Conservation (phyloP, 2,797 vertebrate genomes). For the Arctocebus calabarensis region DNA sequence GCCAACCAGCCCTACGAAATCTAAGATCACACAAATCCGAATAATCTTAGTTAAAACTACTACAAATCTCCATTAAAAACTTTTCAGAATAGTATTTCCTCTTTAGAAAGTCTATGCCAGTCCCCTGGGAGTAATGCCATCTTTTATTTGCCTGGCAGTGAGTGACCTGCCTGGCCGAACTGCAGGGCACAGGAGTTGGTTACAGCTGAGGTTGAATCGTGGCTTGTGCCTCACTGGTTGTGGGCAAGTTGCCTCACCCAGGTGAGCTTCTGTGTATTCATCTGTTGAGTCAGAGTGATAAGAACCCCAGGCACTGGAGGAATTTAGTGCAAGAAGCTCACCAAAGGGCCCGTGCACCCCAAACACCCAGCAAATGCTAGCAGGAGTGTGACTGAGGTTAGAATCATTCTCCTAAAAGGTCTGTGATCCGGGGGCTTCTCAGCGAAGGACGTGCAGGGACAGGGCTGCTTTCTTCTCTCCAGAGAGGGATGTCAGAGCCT, state of each 20-base stretch:
- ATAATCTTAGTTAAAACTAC: background rate
- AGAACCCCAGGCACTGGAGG: background rate
- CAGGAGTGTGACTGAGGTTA: fast-evolving
- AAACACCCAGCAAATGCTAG: fast-evolving
- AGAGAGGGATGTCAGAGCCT: background rate
- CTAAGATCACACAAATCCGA: background rate
- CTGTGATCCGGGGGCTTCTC: background rate
- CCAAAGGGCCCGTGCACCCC: no score
- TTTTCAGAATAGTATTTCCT: background rate
- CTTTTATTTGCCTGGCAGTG: no score
- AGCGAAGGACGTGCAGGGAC: background rate
- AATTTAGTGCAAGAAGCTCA: background rate
- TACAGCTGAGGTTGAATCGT: no score
- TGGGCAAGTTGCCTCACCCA: background rate
- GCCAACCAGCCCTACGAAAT: background rate
- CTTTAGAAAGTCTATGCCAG: background rate
- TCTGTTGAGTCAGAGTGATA: background rate
- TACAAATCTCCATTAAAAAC: background rate
- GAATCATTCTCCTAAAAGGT: background rate
- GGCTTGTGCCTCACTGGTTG: background rate
- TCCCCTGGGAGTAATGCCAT: fast-evolving
- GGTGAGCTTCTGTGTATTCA: background rate
- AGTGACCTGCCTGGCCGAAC: background rate
- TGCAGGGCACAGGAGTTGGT: fast-evolving
- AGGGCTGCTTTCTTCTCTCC: background rate